Conservation (phyloP, 2,888 invertebrate species). For the Ecdyonurus torrentis region DNA sequence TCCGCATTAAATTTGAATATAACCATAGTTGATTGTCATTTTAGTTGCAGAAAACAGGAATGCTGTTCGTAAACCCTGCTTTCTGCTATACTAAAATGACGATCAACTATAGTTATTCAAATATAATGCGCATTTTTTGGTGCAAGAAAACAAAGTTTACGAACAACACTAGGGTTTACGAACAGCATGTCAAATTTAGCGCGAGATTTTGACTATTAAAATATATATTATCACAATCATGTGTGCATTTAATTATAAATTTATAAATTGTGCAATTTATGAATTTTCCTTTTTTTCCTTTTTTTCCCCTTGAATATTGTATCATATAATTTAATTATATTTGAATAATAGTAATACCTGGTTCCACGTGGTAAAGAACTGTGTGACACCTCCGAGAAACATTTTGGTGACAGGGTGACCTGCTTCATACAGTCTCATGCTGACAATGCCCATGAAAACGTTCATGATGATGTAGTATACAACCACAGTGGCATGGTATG, state of each 20-base stretch:
- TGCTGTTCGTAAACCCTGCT: too few relatives aligned
- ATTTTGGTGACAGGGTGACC: neutral
- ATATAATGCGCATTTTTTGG: too few relatives aligned
- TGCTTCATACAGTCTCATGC: neutral
- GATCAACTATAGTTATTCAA: too few relatives aligned
- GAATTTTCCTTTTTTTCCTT: neutral
- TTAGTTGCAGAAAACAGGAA: too few relatives aligned
- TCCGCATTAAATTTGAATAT: too few relatives aligned
- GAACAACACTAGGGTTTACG: too few relatives aligned
- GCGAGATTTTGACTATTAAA: neutral
- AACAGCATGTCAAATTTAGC: too few relatives aligned
- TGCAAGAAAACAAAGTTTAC: too few relatives aligned
- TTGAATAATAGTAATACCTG: neutral
- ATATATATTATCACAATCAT: too few relatives aligned
- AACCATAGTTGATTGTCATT: too few relatives aligned
- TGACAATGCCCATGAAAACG: neutral
- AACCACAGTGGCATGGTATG: neutral
- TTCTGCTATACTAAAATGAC: too few relatives aligned
- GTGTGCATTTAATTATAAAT: too few relatives aligned
- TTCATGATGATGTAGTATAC: neutral
- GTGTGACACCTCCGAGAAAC: neutral
- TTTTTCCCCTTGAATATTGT: neutral
- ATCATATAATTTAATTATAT: neutral
- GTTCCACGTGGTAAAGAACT: conserved; percentile 1
- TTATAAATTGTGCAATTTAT: neutral